Conservation (phyloP, 1,140 invertebrate genomes). For the Drosophila sproati region DNA sequence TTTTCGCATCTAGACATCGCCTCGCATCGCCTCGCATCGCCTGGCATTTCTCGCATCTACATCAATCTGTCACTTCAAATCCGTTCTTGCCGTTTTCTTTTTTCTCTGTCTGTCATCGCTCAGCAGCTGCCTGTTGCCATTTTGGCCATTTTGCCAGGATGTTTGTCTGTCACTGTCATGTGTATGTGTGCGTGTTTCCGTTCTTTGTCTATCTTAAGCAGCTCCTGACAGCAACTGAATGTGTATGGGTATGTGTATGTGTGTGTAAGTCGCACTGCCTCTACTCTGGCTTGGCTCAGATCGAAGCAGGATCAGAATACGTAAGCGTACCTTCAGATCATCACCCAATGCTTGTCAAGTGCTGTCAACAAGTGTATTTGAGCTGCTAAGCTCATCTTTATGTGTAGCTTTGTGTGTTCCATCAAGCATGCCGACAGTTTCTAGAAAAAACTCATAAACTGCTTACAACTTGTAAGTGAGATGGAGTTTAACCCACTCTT, state of each 20-base stretch:
- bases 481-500: too few species aligned
- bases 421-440: too few species aligned
- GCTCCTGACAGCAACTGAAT: conserved; percentile 46
- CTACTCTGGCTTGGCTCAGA: not conserved
- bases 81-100: conserved; percentile 28
- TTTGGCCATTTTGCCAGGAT: conserved; percentile 35
- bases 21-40: not conserved
- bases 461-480: too few species aligned
- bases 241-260: not conserved
- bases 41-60: conserved; percentile 47
- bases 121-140: conserved; percentile 38
- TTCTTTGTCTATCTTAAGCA: conserved; percentile 55
- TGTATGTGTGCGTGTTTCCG: conserved; percentile 22
- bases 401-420: too few species aligned
- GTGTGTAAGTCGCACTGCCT: not conserved
- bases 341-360: too few species aligned
- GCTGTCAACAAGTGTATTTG: too few species aligned
- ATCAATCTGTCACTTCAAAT: conserved; percentile 73
- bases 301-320: too few species aligned
- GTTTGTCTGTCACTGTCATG: conserved; percentile 39
- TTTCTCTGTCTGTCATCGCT: not conserved
- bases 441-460: too few species aligned
- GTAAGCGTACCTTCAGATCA: too few species aligned
- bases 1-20: conserved; percentile 23
- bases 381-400: too few species aligned